Conservation (phyloP, 2,113 vertebrate species). For the Mobula birostris region DNA sequence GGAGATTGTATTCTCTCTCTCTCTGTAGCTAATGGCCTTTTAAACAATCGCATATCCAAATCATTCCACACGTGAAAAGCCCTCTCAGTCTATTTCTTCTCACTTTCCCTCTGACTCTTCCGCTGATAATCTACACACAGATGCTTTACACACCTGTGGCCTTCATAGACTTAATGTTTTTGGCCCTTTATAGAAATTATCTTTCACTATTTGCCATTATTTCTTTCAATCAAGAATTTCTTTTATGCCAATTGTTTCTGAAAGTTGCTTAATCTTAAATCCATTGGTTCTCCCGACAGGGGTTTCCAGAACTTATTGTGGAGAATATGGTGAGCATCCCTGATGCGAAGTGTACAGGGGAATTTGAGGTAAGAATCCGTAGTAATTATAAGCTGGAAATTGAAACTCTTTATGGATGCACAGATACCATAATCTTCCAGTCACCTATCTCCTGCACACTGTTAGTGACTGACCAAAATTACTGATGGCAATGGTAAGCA, state of each 20-base stretch:
- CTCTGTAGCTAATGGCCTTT: background rate
- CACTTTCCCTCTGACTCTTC: background rate
- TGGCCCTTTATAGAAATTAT: background rate
- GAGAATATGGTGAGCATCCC: slow-evolving; percentile 32
- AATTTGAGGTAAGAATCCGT: slow-evolving; percentile 37
- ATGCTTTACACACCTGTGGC: background rate
- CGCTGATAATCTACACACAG: background rate
- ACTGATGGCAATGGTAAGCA: too few species aligned
- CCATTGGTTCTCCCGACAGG: background rate
- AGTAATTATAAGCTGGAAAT: background rate
- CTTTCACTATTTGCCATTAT: background rate
- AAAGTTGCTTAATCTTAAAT: background rate
- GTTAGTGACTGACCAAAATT: background rate
- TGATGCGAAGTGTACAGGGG: slow-evolving; percentile 33
- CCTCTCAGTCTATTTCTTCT: background rate
- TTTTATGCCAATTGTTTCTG: background rate
- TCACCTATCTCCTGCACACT: too few species aligned
- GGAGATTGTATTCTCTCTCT: background rate
- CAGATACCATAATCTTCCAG: background rate
- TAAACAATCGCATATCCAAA: background rate
- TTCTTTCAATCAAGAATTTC: background rate
- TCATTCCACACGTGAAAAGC: background rate
- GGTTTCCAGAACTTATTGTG: slow-evolving; percentile 22
- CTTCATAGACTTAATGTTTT: background rate
- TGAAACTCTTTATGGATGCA: background rate